Base-by-base conservation (phyloP, 2,888 invertebrate species). In the Troides aeacus region DNA sequence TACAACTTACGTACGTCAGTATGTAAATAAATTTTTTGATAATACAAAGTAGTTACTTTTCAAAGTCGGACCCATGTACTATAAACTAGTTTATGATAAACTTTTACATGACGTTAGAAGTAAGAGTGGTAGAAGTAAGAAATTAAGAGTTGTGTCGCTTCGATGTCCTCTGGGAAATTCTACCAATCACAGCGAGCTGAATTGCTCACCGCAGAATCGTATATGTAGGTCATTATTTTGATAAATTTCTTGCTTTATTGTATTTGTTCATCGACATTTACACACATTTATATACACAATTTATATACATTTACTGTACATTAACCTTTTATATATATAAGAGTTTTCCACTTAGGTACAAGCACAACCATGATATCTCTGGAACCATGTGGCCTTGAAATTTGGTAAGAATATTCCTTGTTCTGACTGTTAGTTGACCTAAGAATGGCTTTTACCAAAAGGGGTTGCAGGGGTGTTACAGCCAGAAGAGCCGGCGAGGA, bases 141-240 rank as follows among this genome's bases (percentile, higher is more conserved):
- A 90, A 90, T 90, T 89, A 91, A 89, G 87, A 90, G 87, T 89
- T 82, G 83, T 86, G 84, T 87, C 85, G 82, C 84, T 74, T 71
- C 73, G 70, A 65, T 70, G 76, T 77, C 89, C 86, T 85, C 70
- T 74, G 89, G 92, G 92, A 90, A 90, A 90, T 89, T 82, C 81
- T 81, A 78, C 91, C 92, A 92, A 92, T 92, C 90, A 90, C 86
- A 80, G 77, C 82, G 76, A 73, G 77, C 76, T 79, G 81, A 84
- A 89, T 88, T 86, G 84, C 84, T 86, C 85, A 83, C 85, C 79
- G 80, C 76, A 76, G 76, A 73, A 78, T 74, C 72, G 72, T 75
- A 81, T 79, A 81, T 76, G 83, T 75, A 78, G 64, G 76, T 74
- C 74, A 77, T 23, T 23, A 3, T 18, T n/a, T 18, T 53, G 7